Evolutionary conservation across 2,113 vertebrate species (phyloP).

Genomic region (Verasper variegatus): DNA sequence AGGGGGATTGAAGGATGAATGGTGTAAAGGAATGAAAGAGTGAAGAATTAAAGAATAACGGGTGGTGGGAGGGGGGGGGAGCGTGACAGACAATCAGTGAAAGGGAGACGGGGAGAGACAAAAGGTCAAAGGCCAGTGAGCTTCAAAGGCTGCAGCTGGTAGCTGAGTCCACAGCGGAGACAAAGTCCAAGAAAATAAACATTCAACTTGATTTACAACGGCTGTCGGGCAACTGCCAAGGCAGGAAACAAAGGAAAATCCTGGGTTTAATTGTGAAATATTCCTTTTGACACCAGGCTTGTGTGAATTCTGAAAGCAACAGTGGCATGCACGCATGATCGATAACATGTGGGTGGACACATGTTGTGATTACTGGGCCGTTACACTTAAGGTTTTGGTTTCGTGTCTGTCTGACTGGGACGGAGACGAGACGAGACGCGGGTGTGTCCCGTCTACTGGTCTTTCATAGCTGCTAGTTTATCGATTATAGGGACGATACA

Average conservation of each 20-base stretch:
- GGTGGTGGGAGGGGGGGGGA: background rate
- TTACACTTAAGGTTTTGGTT: background rate
- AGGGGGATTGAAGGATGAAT: conserved; percentile 2
- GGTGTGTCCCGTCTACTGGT: background rate
- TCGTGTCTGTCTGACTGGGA: background rate
- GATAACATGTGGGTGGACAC: background rate
- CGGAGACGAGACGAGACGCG: too few relatives aligned
- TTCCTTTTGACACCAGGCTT: background rate
- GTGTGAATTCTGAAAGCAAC: background rate
- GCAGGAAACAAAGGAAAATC: conserved; percentile 4
- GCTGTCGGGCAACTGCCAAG: conserved; percentile 20
- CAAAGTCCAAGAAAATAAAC: conserved; percentile 72
- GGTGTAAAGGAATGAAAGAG: conserved; percentile 14
- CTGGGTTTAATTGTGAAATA: background rate
- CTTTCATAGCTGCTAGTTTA: background rate
- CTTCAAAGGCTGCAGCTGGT: conserved; percentile 68
- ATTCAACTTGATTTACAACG: conserved; percentile 51
- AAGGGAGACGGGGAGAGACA: conserved; percentile 37
- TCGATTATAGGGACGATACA: too few relatives aligned
- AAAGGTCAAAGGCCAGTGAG: conserved; percentile 52
- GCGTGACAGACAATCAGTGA: conserved; percentile 17
- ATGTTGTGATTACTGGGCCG: background rate
- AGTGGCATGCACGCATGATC: background rate
- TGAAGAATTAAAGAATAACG: conserved; percentile 14
- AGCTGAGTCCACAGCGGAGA: conserved; percentile 42